Base-by-base conservation (phyloP, 53 echinoderm and acorn worm species). In the Patiria pectinifera region DNA sequence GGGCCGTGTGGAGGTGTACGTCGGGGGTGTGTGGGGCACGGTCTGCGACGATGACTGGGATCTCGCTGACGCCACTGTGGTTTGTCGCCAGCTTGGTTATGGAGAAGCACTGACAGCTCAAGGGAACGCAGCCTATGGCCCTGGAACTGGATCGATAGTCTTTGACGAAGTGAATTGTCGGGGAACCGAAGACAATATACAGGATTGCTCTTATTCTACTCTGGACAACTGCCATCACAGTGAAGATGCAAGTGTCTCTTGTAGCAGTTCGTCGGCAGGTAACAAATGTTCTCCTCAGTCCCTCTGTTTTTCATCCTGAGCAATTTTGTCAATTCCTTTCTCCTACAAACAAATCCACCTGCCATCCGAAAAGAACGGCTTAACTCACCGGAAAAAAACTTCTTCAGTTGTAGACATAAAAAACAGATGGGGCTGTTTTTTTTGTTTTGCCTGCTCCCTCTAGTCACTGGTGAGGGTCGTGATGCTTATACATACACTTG, bases 41-140 rank as follows among this genome's bases (percentile, higher is more conserved):
- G 81, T 96, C 3, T 96, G 96, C 78, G 93, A 96, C 69, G 90
- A 93, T 70, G 72, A 81, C 8, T 96, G 94, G 94, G 93, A 92
- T 71, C 26, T 91, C 9, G 21, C 59, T 12, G 96, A 94, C 71
- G 94, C 94, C 8, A 71, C 48, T 35, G 94, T 96, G 22, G 94
- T 92, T 47, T 96, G 96, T 82, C 82, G 91, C 22, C 92, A 94
- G 19, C 91, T 94, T 4, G 96, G 96, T 3, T 93, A 63, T 60
- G 21, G 47, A 76, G 49, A 89, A 21, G 94, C 96, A 45, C 14
- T 62, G 11, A 19, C 75, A 25, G 91, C 80, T 26, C 19, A 23
- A 14, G 48, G 66, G 11, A 8, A 7, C 11, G 87, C 96, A 22
- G 16, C 69, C 2, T 96, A 83, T 85, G 96, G 96, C 26, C 71